Evolutionary conservation across 2,797 vertebrate genomes (phyloP).

Genomic region (Spatula versicolor): DNA sequence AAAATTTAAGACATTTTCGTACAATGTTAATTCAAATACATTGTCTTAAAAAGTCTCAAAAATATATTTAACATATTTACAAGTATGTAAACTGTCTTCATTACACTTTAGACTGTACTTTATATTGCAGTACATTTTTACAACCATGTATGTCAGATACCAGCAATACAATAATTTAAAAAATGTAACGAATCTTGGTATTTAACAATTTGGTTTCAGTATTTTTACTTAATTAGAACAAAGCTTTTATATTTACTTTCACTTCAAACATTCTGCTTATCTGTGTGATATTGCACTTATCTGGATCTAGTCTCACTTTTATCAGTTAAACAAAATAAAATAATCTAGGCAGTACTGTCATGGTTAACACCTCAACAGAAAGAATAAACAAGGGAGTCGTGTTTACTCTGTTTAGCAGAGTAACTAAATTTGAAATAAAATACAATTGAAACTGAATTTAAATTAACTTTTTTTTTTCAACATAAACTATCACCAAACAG

Average conservation of each 20-base stretch:
- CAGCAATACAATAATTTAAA: slow-evolving; percentile 26
- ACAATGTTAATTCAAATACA: neutral
- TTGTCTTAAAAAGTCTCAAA: neutral
- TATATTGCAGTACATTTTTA: neutral
- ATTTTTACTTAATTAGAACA: slow-evolving; percentile 40
- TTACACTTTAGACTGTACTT: neutral
- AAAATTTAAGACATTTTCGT: neutral
- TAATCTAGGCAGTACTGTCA: neutral
- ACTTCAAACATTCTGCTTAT: slow-evolving; percentile 22
- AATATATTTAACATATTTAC: neutral
- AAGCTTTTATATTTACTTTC: slow-evolving; percentile 45
- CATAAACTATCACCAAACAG: neutral
- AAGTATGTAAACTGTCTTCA: neutral
- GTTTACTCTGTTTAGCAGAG: neutral
- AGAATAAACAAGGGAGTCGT: neutral
- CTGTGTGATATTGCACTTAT: slow-evolving; percentile 33
- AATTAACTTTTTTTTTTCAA: neutral
- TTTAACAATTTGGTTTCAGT: slow-evolving; percentile 29
- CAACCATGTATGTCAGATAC: neutral
- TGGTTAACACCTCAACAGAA: neutral
- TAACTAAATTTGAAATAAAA: neutral
- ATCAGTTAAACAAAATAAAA: slow-evolving; percentile 19
- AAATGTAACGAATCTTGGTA: slow-evolving; percentile 28
- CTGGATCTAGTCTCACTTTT: slow-evolving; percentile 42
- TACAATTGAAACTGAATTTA: neutral